Evolutionary conservation across 2,113 vertebrate species (phyloP), one percentile per base, ranked within the genome.

Genomic region (Poeciliopsis prolifica): DNA sequence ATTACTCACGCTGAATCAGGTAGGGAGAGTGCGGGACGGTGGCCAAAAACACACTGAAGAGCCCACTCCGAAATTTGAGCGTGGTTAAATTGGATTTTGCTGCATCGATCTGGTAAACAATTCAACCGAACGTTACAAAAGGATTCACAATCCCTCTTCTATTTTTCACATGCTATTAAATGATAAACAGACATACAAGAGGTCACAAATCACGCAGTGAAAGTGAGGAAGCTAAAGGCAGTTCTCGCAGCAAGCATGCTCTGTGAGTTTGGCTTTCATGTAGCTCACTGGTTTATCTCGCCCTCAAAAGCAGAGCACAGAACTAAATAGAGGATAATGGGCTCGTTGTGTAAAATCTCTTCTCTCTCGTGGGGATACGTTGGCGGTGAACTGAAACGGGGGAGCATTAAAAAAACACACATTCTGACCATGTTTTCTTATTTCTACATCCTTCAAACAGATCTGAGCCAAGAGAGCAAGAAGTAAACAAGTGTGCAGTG

Each of bases 1-100:
- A 75, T 90, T 83, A 86, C 75, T 91, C 84, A 82, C 75, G 74
- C 83, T 84, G 81, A 87, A 85, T 87, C 81, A 91, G 74, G 82
- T 74, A 66, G 74, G 79, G 70, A 80, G 48, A 70, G 79, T 80
- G 63, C 6, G 65, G 71, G 81, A 86, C 73, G 37, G 71, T 60
- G 7, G 86, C 85, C 85, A 87, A 90, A 80, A 90, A 81, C 35
- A 76, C 70, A 72, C 67, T 29, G 28, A 81, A 81, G 75, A 61
- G 77, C 44, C 42, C 54, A n/a, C 71, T 65, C 35, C 54, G 51
- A 70, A 76, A 51, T 78, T 31, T 60, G 37, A 75, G 26, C 11
- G 61, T 37, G 68, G 67, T n/a, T 28, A 48, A 80, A 83, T 44
- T 28, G 48, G 48, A 24, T 70, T 76, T 69, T 66, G 28, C 58